Conservation (phyloP, 2,113 vertebrate species). For the Conger conger region DNA sequence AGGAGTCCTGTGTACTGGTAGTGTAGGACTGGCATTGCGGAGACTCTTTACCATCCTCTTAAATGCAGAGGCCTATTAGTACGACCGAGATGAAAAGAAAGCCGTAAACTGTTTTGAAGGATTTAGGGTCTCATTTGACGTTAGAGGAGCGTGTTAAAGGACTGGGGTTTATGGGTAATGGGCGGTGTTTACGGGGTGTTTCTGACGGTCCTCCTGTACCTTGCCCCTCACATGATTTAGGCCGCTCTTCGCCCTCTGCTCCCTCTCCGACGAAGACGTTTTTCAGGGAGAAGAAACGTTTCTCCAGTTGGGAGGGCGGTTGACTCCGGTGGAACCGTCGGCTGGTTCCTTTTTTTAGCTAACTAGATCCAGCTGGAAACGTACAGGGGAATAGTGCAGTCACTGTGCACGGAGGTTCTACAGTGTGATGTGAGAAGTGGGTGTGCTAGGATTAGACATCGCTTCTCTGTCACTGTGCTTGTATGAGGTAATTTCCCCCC, state of each 20-base stretch:
- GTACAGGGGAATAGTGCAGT: neutral
- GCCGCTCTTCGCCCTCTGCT: neutral
- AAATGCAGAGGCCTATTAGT: too few species aligned
- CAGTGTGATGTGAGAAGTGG: neutral
- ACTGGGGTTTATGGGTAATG: neutral
- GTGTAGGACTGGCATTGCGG: too few species aligned
- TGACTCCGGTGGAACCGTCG: neutral
- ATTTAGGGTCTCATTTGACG: too few species aligned
- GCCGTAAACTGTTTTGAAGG: too few species aligned
- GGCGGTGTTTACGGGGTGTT: too few species aligned
- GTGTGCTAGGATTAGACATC: neutral
- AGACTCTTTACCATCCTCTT: too few species aligned
- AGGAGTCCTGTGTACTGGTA: too few species aligned
- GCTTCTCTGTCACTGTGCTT: neutral
- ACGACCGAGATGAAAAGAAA: too few species aligned
- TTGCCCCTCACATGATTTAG: neutral
- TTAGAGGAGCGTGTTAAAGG: neutral
- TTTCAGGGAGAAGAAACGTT: neutral
- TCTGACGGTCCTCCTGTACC: neutral
- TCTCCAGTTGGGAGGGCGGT: neutral
- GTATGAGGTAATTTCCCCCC: neutral
- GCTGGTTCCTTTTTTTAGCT: neutral
- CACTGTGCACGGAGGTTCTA: neutral
- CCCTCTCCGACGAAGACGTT: neutral
- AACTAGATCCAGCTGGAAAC: constrained; percentile 5